These are phyloP conservation scores for Danio albolineatus DNA, from an alignment of 2,797 vertebrate species.

Conservation along the genomic window DNA sequence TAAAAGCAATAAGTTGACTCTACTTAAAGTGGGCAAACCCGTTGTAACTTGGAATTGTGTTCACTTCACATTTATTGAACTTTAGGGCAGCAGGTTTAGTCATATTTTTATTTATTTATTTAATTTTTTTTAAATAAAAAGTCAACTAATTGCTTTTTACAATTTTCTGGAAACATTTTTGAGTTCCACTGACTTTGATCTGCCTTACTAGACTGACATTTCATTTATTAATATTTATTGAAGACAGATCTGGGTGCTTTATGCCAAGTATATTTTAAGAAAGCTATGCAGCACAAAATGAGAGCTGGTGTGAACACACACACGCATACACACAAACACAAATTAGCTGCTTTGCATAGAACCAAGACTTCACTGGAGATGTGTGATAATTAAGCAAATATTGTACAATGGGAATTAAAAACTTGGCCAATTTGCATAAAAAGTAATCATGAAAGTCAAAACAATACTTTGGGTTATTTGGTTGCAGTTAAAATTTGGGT, in stretches of 20 bases:
- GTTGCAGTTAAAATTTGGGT: background rate
- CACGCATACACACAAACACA: background rate
- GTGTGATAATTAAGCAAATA: background rate
- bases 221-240: constrained; percentile 17
- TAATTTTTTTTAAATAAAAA: too few relatives aligned
- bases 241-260: constrained; percentile 2
- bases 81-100: too few relatives aligned
- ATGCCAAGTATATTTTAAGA: background rate
- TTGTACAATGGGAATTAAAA: background rate
- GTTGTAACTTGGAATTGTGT: too few relatives aligned
- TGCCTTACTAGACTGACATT: background rate
- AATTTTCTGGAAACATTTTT: constrained; percentile 16
- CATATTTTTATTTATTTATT: too few relatives aligned
- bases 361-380: constrained; percentile 19
- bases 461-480: background rate
- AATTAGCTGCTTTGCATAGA: constrained; percentile 33
- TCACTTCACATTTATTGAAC: too few relatives aligned
- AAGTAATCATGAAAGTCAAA: background rate
- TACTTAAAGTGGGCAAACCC: too few relatives aligned
- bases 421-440: background rate
- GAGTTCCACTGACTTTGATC: constrained; percentile 12
- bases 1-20: too few relatives aligned
- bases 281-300: constrained; percentile 43
- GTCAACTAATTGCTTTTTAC: too few relatives aligned
- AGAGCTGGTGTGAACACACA: constrained; percentile 28